phyloP scores from a whole-genome alignment of 2,797 vertebrate species.

The Sebastes diploproa region DNA sequence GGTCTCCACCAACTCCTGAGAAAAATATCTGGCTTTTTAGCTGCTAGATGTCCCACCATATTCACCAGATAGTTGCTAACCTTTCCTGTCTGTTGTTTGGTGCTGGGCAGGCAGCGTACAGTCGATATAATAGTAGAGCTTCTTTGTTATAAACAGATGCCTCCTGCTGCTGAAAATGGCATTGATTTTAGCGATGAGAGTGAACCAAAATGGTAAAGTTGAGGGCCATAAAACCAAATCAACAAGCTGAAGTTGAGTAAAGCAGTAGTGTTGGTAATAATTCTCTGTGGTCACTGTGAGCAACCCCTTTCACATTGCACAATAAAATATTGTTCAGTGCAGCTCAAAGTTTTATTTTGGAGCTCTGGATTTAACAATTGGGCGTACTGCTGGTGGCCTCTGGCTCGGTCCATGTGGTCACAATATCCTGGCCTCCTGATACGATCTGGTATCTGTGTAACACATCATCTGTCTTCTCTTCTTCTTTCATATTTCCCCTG shows the following conservation, averaged over 20 bases:
- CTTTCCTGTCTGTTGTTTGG: not conserved
- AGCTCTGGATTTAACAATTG: not conserved
- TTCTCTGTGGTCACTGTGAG: not conserved
- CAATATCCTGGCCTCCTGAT: slow-evolving; percentile 12
- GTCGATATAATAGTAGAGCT: not conserved
- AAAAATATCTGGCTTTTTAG: no score
- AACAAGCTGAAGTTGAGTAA: no score
- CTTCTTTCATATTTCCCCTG: not conserved
- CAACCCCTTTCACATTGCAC: not conserved
- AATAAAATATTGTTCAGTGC: not conserved
- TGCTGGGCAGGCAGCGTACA: not conserved
- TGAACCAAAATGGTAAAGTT: not conserved
- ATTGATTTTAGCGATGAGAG: not conserved
- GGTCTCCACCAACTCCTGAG: no score
- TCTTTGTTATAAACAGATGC: no score
- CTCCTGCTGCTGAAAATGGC: no score
- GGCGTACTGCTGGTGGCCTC: not conserved
- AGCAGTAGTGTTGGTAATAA: not conserved
- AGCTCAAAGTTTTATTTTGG: not conserved
- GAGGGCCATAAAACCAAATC: not conserved
- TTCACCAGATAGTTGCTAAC: not conserved
- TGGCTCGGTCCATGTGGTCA: not conserved
- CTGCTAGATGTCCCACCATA: accelerated
- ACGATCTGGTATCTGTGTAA: not conserved
- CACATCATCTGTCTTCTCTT: not conserved